phyloP scores from a whole-genome alignment of 2,888 invertebrate species.

The Spilosoma lubricipeda region DNA sequence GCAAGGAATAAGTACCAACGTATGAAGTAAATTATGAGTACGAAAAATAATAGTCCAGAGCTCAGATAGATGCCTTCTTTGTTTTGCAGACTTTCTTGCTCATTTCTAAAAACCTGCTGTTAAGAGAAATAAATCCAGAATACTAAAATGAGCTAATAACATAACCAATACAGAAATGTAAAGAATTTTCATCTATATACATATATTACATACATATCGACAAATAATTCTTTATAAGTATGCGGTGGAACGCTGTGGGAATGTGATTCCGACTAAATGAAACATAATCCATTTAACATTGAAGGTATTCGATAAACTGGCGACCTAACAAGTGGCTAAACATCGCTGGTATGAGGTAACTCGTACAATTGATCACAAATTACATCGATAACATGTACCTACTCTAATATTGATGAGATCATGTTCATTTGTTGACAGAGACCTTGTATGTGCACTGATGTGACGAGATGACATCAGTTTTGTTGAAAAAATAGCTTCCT shows the following conservation, averaged over 20 bases:
- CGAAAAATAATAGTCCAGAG: too few species aligned
- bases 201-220: neutral
- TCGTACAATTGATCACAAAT: slow-evolving; percentile 63
- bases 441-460: slow-evolving; percentile 76
- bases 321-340: slow-evolving; percentile 25
- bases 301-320: slow-evolving; percentile 40
- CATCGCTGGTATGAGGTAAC: neutral
- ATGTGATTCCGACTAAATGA: slow-evolving; percentile 36
- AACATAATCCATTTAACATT: slow-evolving; percentile 43
- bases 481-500: slow-evolving; percentile 38
- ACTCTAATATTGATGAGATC: slow-evolving; percentile 78
- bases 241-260: slow-evolving; percentile 27
- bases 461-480: slow-evolving; percentile 75
- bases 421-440: slow-evolving; percentile 80
- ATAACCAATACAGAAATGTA: too few species aligned
- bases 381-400: slow-evolving; percentile 64
- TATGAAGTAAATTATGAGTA: too few species aligned
- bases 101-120: neutral
- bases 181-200: neutral
- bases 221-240: slow-evolving; percentile 23
- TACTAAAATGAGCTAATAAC: too few species aligned
- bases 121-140: neutral
- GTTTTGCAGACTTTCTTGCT: neutral
- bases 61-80: neutral
- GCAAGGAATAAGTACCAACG: neutral